These are phyloP conservation scores for Pseudomyrmex concolor DNA, from an alignment of 1,140 invertebrate genomes.

Conservation along the genomic window DNA sequence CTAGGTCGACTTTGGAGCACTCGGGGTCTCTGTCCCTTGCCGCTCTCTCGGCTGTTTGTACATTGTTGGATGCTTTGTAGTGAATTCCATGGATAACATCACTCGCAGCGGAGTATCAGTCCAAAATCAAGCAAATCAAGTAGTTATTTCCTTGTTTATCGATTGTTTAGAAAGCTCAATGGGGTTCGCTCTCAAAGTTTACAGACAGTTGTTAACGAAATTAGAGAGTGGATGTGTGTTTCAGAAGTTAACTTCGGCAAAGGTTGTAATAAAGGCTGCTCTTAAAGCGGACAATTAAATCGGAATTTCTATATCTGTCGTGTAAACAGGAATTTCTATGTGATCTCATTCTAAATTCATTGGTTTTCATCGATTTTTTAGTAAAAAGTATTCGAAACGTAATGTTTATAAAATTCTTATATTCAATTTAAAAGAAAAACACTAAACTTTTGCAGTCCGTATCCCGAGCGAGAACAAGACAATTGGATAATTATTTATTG, in stretches of 20 bases:
- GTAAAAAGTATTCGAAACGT: no score
- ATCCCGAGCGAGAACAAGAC: background rate
- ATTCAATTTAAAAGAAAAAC: no score
- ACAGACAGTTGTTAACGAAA: slow-evolving; percentile 24
- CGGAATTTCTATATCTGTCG: background rate
- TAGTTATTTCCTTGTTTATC: slow-evolving; percentile 55
- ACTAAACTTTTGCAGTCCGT: background rate
- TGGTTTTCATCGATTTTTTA: background rate
- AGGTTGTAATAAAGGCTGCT: background rate
- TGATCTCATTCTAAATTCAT: background rate
- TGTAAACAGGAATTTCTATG: background rate
- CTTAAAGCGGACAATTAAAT: background rate
- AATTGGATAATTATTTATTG: slow-evolving; percentile 53
- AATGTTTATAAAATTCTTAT: no score
- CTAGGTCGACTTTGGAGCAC: slow-evolving; percentile 62
- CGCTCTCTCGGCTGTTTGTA: slow-evolving; percentile 50
- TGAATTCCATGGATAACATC: slow-evolving; percentile 65
- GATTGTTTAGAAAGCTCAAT: slow-evolving; percentile 44
- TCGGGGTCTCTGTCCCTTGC: slow-evolving; percentile 49
- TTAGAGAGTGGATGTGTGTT: slow-evolving; percentile 10
- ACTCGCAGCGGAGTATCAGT: slow-evolving; percentile 41
- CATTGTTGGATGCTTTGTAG: slow-evolving; percentile 72
- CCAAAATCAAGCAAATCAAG: slow-evolving; percentile 59
- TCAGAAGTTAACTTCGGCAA: background rate
- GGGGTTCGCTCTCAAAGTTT: slow-evolving; percentile 31